Conservation (phyloP, 2,888 invertebrate species). For the Clistopyga incitator region DNA sequence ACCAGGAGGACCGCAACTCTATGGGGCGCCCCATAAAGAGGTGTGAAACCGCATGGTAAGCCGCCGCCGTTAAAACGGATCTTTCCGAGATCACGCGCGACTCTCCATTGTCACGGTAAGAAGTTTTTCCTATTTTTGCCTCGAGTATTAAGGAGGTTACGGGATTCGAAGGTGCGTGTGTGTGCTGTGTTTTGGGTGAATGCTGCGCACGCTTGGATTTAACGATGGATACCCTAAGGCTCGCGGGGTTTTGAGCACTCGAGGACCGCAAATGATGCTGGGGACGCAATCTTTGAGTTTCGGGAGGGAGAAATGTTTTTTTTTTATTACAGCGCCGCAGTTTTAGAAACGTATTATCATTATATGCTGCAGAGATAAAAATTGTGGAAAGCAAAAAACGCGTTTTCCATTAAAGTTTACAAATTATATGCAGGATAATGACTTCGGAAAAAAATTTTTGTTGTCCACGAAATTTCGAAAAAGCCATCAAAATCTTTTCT, state of each 20-base stretch:
- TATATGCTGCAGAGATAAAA: too few relatives aligned
- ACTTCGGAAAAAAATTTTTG: too few relatives aligned
- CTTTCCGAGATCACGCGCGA: conserved; percentile 79
- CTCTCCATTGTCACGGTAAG: conserved; percentile 81
- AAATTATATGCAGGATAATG: too few relatives aligned
- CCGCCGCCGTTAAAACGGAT: conserved; percentile 75
- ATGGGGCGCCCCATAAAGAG: conserved; percentile 78
- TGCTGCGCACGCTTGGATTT: conserved; percentile 37
- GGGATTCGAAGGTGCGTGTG: not conserved
- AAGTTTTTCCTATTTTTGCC: conserved; percentile 78
- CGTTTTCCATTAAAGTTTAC: too few relatives aligned
- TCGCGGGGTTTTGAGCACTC: conserved; percentile 79
- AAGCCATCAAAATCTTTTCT: too few relatives aligned
- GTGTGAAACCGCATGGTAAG: conserved; percentile 82
- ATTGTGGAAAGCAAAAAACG: too few relatives aligned
- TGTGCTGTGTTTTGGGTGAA: conserved; percentile 4
- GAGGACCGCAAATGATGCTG: conserved; percentile 69
- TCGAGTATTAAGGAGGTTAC: conserved; percentile 43
- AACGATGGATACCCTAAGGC: conserved; percentile 56
- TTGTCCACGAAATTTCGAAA: too few relatives aligned
- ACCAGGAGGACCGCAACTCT: conserved; percentile 64
- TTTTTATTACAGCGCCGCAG: not conserved
- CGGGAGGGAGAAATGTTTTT: not conserved
- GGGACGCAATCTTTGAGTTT: not conserved
- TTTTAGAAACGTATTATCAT: not conserved